Conservation (phyloP, 1,140 invertebrate species). For the Bombus confusus region DNA sequence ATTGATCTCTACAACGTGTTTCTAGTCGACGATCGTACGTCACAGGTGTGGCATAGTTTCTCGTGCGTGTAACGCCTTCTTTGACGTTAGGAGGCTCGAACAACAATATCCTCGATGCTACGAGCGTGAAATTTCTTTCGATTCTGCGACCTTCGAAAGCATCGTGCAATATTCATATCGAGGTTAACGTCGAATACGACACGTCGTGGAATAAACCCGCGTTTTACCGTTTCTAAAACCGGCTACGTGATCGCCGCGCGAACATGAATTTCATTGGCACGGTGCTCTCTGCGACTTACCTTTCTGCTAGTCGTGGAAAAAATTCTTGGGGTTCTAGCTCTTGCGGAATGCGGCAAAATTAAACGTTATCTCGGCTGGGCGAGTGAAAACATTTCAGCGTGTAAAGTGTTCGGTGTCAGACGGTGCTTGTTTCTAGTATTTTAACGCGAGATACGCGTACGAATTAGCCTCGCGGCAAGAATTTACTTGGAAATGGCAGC, state of each 20-base stretch:
- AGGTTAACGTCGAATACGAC: neutral
- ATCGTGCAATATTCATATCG: neutral
- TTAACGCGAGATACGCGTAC: neutral
- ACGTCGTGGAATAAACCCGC: neutral
- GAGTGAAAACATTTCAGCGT: neutral
- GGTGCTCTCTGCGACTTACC: neutral
- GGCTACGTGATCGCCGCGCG: neutral
- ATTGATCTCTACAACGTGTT: neutral
- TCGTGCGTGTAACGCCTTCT: neutral
- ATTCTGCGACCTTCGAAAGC: neutral
- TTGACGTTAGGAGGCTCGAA: constrained; percentile 35
- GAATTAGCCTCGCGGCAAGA: too few species aligned
- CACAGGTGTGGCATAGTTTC: constrained; percentile 35
- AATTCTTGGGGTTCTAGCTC: neutral
- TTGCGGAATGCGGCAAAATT: neutral
- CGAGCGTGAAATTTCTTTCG: neutral
- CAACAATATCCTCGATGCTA: neutral
- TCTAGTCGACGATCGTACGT: constrained; percentile 16
- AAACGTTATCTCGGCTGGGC: neutral
- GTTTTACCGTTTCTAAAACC: neutral
- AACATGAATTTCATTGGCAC: neutral
- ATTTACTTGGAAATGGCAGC: too few species aligned
- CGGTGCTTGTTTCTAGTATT: neutral
- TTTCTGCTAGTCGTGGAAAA: neutral
- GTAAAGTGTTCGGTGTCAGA: neutral